Conservation (phyloP, 2,113 vertebrate species). For the Bubo blakistoni region DNA sequence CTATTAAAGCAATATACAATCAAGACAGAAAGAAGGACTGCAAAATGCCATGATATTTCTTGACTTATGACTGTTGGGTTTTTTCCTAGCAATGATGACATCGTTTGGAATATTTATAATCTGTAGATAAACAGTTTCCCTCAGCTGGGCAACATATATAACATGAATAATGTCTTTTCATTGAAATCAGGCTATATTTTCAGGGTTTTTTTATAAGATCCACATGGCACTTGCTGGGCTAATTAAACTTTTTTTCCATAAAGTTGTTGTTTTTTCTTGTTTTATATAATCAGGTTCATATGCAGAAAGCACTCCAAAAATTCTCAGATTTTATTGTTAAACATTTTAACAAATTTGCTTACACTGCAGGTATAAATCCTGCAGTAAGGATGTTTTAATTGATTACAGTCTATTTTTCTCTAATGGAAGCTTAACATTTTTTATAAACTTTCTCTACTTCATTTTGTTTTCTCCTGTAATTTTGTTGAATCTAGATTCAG, state of each 20-base stretch:
- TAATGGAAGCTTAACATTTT: neutral
- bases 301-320: neutral
- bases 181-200: neutral
- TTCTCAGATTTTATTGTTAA: neutral
- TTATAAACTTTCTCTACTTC: neutral
- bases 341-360: neutral
- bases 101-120: neutral
- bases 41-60: neutral
- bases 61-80: rapidly evolving
- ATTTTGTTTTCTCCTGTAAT: neutral
- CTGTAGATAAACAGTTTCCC: neutral
- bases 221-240: neutral
- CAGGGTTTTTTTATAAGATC: neutral
- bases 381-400: neutral
- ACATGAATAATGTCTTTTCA: neutral
- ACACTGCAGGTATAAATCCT: neutral
- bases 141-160: neutral
- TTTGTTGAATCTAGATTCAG: neutral
- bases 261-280: neutral
- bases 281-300: neutral
- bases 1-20: neutral
- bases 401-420: neutral
- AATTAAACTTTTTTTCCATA: neutral
- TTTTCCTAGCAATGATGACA: neutral
- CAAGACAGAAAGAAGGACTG: neutral